phyloP scores from a whole-genome alignment of 2,113 vertebrate genomes.

The Pipa parva region DNA sequence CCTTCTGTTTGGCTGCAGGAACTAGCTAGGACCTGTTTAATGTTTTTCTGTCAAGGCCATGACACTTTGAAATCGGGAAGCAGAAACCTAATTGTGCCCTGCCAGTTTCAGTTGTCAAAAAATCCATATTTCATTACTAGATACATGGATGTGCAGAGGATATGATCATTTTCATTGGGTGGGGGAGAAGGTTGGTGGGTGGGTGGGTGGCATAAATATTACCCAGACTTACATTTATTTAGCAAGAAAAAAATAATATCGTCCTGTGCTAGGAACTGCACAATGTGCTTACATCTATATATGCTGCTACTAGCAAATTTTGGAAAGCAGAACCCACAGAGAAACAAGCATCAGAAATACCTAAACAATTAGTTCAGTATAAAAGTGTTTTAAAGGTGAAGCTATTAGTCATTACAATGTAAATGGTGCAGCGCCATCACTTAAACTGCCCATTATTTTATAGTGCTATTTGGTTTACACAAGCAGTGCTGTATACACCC shows the following conservation, averaged over 20 bases:
- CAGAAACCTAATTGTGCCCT: not conserved
- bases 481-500: too few relatives aligned
- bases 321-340: not conserved
- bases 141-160: not conserved
- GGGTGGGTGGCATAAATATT: too few relatives aligned
- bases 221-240: not conserved
- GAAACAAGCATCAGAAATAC: too few relatives aligned
- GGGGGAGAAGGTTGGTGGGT: not conserved
- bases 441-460: too few relatives aligned
- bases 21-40: not conserved
- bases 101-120: not conserved
- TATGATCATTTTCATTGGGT: not conserved
- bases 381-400: too few relatives aligned
- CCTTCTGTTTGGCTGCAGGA: not conserved
- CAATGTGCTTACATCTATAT: too few relatives aligned
- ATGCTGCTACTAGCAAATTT: not conserved
- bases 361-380: not conserved
- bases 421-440: too few relatives aligned
- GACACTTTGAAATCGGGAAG: not conserved
- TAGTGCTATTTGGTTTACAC: too few relatives aligned
- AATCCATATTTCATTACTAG: conserved; percentile 2
- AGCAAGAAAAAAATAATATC: not conserved
- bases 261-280: too few relatives aligned
- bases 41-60: not conserved
- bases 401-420: too few relatives aligned